Evolutionary conservation across 2,888 invertebrate genomes (phyloP), one percentile per base, ranked within the genome.

Genomic region (Leptinotarsa peninsularis): DNA sequence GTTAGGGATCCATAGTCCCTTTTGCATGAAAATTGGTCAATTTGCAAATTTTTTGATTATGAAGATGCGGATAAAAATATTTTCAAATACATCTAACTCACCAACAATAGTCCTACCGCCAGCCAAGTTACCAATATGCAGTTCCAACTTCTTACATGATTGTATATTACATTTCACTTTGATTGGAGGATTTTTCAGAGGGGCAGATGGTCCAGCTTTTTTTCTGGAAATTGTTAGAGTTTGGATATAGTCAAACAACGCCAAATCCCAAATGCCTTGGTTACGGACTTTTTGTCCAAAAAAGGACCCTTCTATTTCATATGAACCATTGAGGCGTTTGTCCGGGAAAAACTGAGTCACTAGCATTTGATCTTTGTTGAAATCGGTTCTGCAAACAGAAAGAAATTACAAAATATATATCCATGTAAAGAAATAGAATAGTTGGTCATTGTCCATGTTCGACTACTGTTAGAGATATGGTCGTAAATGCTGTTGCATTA

Each of bases 261-360:
- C 92, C 80, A 96, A 86, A 87, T 94, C 94, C 93, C 95, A 96
- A 66, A 89, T 90, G 0, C 96, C 96, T 33, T 90, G 89, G 60
- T 93, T 93, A 4, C 88, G 88, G 49, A 94, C 88, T 76, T 90
- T 90, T 0, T 90, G 89, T 0, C 94, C 93, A 74, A 94, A 89
- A 15, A 92, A 87, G 76, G 90, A 91, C 1, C 92, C 94, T 81
- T 89, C 89, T 78, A 93, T 90, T 78, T 93, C 93, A 82, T 93
- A 94, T 72, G 88, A 90, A 1, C 96, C 96, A 73, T 91, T 89
- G 1, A 96, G 88, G 83, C 90, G 91, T 84, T 96, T 96, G 82
- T 95, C 94, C 0, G 95, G 95, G 86, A 96, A 96, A 86, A 93
- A 94, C 87, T 96, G 96, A 0, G 94, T 93, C 84, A 95, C 94